Evolutionary conservation across 2,888 invertebrate species (phyloP), one percentile per base, ranked within the genome.

Genomic region (Vanessa cardui): DNA sequence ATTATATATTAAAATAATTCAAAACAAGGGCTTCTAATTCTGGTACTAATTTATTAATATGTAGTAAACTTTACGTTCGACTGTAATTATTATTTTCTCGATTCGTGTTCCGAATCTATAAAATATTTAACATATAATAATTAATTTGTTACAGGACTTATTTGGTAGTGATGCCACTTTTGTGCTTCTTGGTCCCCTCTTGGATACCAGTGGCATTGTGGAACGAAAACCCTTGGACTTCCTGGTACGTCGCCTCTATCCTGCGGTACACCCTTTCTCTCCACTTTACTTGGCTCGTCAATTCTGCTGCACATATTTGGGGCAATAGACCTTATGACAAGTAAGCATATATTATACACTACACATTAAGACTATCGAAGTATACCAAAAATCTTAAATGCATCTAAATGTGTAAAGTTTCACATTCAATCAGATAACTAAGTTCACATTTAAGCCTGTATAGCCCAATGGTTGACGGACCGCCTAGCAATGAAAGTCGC

Each of bases 251-350:
- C 50, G 94, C 95, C 12, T 94, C 95, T 12, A 92, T 98, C 71
- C 90, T 96, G 73, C 94, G 98, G 65, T 98, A 98, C 88, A 95
- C 95, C 5, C 58, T 96, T 7, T 94, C 96, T 0, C 93, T 99
- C 56, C 96, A 99, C 85, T 94, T 95, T 78, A 99, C 98, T 0
- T 99, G 98, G 98, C 90, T 97, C 69, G 98, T 99, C 20, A 99
- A 99, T 91, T 98, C 97, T 70, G 97, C 97, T 0, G 98, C 98
- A 0, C 98, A 98, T 84, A 96, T 97, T 77, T 98, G 96, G 95
- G 99, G 99, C 74, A 96, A 94, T 84, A 96, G 95, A 80, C 98
- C 99, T 1, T 99, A 97, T 84, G 98, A 99, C 85, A 94, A 94
- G 95, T 96, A 85, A 94, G 94, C 89, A 20, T 73, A 50, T 49